phyloP scores from a whole-genome alignment of 2,113 vertebrate species.

The Delphinapterus leucas region DNA sequence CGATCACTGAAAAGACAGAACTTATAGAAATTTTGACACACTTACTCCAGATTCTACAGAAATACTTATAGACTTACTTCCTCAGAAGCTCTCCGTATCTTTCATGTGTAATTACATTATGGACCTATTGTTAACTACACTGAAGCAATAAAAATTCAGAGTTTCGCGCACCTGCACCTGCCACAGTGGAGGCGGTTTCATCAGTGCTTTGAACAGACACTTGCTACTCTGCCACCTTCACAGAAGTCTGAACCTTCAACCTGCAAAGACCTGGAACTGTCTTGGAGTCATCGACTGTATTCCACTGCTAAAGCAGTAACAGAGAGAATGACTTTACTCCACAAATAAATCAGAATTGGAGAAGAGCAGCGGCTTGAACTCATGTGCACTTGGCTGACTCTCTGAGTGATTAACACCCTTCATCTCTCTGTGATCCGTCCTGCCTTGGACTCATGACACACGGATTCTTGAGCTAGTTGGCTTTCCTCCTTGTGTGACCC shows the following conservation, averaged over 20 bases:
- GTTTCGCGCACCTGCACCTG: not conserved
- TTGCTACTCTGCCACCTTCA: not conserved
- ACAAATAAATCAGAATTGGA: not conserved
- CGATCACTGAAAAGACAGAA: no score
- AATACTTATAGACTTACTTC: not conserved
- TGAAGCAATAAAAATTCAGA: not conserved
- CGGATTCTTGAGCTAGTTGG: rapidly evolving
- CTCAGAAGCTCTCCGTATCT: not conserved
- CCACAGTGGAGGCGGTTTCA: no score
- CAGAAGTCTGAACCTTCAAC: no score
- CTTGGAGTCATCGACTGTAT: rapidly evolving
- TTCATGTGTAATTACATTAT: not conserved
- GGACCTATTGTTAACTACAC: not conserved
- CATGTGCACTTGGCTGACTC: rapidly evolving
- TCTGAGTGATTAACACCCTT: rapidly evolving
- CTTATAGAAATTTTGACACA: no score
- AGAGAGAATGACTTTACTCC: not conserved
- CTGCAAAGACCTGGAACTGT: not conserved
- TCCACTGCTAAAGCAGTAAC: not conserved
- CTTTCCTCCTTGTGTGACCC: rapidly evolving
- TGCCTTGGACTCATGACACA: rapidly evolving
- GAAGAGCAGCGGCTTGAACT: not conserved
- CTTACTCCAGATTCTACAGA: not conserved
- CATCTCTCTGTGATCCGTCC: not conserved
- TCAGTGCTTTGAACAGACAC: rapidly evolving